phyloP scores from a whole-genome alignment of 2,113 vertebrate genomes.

The Gavia stellata region DNA sequence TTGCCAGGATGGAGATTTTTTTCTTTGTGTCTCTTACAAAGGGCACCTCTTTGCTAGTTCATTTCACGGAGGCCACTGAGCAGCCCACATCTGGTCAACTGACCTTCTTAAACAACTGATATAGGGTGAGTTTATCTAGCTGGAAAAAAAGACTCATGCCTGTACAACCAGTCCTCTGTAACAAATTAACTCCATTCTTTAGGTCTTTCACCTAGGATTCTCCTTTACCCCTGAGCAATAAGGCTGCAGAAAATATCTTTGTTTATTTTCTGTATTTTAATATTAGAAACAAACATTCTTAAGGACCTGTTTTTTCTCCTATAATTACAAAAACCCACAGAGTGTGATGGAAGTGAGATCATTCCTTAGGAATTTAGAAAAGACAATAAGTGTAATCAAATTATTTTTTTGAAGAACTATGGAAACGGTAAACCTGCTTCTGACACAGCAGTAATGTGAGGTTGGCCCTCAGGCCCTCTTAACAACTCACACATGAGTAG shows the following conservation, averaged over 20 bases:
- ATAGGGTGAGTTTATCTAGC: not conserved
- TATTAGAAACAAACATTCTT: conserved; percentile 31
- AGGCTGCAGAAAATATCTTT: not conserved
- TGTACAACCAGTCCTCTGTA: not conserved
- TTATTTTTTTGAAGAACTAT: not conserved
- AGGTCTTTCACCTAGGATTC: not conserved
- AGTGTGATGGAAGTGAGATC: conserved; percentile 19
- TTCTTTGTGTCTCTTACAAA: not conserved
- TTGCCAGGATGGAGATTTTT: not conserved
- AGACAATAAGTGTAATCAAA: conserved; percentile 29
- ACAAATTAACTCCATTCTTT: not conserved
- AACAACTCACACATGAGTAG: conserved; percentile 34
- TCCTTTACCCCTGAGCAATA: not conserved
- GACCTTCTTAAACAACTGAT: not conserved
- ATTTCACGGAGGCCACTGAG: not conserved
- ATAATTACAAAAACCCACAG: not conserved
- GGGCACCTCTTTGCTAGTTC: not conserved
- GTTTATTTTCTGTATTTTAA: not conserved
- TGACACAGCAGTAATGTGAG: conserved; percentile 24
- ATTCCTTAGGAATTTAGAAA: not conserved
- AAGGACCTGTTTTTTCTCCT: not conserved
- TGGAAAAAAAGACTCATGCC: not conserved
- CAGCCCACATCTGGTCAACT: not conserved
- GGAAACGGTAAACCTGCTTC: conserved; percentile 41
- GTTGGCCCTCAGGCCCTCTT: not conserved